phyloP scores from a whole-genome alignment of 2,888 invertebrate species.

The Pheosia gnoma region DNA sequence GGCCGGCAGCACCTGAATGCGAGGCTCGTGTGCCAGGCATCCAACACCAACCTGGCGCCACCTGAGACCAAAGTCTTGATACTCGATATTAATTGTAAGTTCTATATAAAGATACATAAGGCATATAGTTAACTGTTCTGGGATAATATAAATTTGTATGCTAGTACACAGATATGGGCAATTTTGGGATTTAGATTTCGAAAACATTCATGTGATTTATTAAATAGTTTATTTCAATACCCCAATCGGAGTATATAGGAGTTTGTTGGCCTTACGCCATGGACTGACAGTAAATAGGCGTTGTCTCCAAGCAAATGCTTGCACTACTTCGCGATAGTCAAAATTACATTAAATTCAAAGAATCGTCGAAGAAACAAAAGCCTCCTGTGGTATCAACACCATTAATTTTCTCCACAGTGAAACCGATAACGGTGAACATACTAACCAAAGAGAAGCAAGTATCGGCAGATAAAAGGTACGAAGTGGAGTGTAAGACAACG shows the following conservation, averaged over 20 bases:
- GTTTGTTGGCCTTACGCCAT: no score
- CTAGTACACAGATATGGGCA: no score
- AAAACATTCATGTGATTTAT: no score
- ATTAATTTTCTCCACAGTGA: conserved; percentile 84
- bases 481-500: conserved; percentile 93
- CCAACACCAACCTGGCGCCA: conserved; percentile 92
- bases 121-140: no score
- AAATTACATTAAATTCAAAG: conserved; percentile 2
- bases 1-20: conserved; percentile 93
- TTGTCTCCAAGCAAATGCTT: no score
- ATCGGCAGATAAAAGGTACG: conserved; percentile 93
- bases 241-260: no score
- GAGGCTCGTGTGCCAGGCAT: conserved; percentile 93
- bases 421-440: conserved; percentile 93
- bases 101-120: neutral
- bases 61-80: conserved; percentile 91
- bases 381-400: neutral
- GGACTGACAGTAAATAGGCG: no score
- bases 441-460: conserved; percentile 92
- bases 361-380: conserved; percentile 4
- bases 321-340: neutral
- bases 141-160: no score
- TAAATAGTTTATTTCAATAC: no score
- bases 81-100: conserved; percentile 94
- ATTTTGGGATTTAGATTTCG: no score